Evolutionary conservation across 1,140 invertebrate species (phyloP).

Genomic region (Charaxes varanes): DNA sequence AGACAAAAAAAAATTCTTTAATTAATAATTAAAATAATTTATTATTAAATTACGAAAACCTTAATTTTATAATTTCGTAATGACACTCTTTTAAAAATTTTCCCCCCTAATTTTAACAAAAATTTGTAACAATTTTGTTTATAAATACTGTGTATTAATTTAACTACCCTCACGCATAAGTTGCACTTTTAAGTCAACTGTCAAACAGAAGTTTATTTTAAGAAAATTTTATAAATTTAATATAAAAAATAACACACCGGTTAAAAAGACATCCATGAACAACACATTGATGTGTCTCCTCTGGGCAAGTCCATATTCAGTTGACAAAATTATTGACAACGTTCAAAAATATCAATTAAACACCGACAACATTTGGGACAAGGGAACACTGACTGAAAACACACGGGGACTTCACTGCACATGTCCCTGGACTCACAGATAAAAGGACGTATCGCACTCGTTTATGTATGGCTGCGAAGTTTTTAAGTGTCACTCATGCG

Average conservation of each 20-base stretch:
- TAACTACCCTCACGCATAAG: no score
- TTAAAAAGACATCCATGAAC: constrained; percentile 73
- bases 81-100: no score
- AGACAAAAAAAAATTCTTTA: no score
- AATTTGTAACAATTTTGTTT: no score
- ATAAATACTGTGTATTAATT: no score
- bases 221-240: no score
- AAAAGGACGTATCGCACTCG: constrained; percentile 23
- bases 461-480: constrained; percentile 15
- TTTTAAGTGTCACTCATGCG: constrained; percentile 41
- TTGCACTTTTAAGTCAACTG: no score
- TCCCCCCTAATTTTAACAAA: no score
- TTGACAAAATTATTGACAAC: constrained; percentile 42
- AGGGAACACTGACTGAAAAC: constrained; percentile 43
- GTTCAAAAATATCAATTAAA: constrained; percentile 23
- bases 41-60: no score
- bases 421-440: constrained; percentile 16
- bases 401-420: constrained; percentile 22
- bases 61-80: no score
- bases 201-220: constrained; percentile 13
- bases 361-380: constrained; percentile 23
- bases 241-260: constrained; percentile 53
- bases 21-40: no score
- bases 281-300: constrained; percentile 67
- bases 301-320: constrained; percentile 68